A percentile compares a stretch with the other conserved stretches of the same genome.
phyloP scores from a whole-genome alignment of 2,888 invertebrate genomes.

The Dione vanillae region DNA sequence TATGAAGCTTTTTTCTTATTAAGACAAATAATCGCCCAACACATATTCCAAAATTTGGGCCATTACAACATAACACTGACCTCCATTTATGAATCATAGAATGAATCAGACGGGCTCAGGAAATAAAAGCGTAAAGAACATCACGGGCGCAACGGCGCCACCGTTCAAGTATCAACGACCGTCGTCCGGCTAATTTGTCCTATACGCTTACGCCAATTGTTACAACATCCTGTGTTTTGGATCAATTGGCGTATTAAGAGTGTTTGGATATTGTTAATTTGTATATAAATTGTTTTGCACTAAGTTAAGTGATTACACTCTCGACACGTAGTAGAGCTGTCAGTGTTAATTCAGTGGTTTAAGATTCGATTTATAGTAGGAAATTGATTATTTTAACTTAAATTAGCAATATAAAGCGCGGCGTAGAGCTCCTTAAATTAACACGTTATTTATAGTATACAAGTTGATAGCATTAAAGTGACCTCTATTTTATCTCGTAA shows the following conservation, averaged over 20 bases:
- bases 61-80: conserved; percentile 35
- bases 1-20: neutral
- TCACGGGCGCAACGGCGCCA: conserved; percentile 62
- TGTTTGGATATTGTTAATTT: conserved; percentile 11
- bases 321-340: no score
- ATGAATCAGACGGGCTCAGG: conserved; percentile 37
- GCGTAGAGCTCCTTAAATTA: neutral
- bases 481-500: no score
- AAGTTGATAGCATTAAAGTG: no score
- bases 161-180: conserved; percentile 77
- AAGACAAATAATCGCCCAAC: neutral
- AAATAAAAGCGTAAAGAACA: conserved; percentile 44
- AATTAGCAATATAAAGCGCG: neutral
- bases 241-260: conserved; percentile 49
- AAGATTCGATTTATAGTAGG: no score
- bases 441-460: no score
- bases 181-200: conserved; percentile 80
- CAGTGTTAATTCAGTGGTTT: no score
- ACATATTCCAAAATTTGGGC: conserved; percentile 43
- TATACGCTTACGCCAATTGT: conserved; percentile 79
- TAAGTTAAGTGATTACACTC: no score
- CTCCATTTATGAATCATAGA: conserved; percentile 40
- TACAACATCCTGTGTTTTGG: conserved; percentile 73
- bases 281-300: neutral
- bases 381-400: no score